Evolutionary conservation across 2,113 vertebrate genomes (phyloP), one percentile per base, ranked within the genome.

Genomic region (Patagioenas fasciata): DNA sequence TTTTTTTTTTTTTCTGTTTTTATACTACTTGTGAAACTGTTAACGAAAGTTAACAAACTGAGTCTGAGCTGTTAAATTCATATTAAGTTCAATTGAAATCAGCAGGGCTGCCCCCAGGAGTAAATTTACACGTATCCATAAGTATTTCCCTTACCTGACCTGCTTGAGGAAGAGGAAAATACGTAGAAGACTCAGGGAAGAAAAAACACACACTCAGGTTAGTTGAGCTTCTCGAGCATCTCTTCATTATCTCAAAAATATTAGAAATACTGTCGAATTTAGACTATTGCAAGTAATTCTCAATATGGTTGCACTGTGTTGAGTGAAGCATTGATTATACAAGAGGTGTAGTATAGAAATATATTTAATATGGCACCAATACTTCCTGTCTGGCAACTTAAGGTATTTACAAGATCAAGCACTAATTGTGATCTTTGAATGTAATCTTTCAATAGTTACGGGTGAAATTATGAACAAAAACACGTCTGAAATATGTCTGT

Each of bases 221-320:
- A 40, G 21, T n/a, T 21, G 38, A 40, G 6, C 26, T 80, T 50
- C 25, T n/a, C 19, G 29, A 40, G 6, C 47, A 67, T 34, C 44
- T 78, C 64, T 79, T 72, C 29, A 4, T 51, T 23, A 20, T 42
- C 38, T 60, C 58, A 58, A 15, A 87, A 83, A 53, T 21, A 15
- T 1, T 44, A 19, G 24, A 48, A 25, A 50, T 47, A 20, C 6
- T 53, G 11, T 34, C 61, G 25, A 13, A 15, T 92, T 91, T 75
- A 38, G 16, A 15, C 32, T 56, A 2, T 8, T 64, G 24, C 31
- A 28, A 25, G 14, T 47, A 24, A 60, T 44, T 79, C 21, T 64
- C 26, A 14, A 1, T 74, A 16, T 0, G 2, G 26, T n/a, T 72
- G 20, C 8, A 2, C 21, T 20, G 11, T 25, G 11, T 15, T 29